Base-by-base conservation (phyloP, 2,113 vertebrate species). In the Mus spicilegus region DNA sequence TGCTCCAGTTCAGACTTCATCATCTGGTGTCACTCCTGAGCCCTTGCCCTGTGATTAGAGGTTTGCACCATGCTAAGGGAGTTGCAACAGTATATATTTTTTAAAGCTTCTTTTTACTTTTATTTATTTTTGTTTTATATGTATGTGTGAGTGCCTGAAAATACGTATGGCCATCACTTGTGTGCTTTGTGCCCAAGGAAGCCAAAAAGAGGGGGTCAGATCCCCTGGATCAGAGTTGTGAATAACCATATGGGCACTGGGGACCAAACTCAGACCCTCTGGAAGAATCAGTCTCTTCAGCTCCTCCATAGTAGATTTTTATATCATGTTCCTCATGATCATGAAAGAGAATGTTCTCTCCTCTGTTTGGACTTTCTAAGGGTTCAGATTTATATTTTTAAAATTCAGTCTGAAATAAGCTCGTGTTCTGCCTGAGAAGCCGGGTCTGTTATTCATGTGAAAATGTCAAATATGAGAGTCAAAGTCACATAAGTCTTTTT, bases 301-400 rank as follows among this genome's bases (percentile, higher is more conserved):
- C 0, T 12, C 22, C 80, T 33, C 14, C 46, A 65, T 3, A 19
- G 26, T 20, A 85, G 65, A 36, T n/a, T 87, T 70, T 56, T 78
- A 88, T 46, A 73, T 88, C n/a, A 91, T 9, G 9, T 70, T 46
- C 26, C 56, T 94, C 78, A n/a, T 24, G 63, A 87, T 73, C 78
- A 87, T 87, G n/a, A 94, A 3, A 77, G n/a, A 87, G 13, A 91
- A 87, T 20, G 72, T 0, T 63, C 2, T 75, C 4, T 61, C 24
- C 30, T 70, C 7, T 65, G 22, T 77, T 58, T 82, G 17, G 26
- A 93, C 63, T 81, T 75, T 75, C 39, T 86, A 80, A 91, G 76
- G 61, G 10, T 80, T 93, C 93, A 88, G 61, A 19, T 75, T 91
- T 95, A 76, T 33, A 94, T 67, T 92, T 95, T 92, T 72, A 19